phyloP scores from a whole-genome alignment of 2,797 vertebrate species.

The Chromobotia macracanthus region DNA sequence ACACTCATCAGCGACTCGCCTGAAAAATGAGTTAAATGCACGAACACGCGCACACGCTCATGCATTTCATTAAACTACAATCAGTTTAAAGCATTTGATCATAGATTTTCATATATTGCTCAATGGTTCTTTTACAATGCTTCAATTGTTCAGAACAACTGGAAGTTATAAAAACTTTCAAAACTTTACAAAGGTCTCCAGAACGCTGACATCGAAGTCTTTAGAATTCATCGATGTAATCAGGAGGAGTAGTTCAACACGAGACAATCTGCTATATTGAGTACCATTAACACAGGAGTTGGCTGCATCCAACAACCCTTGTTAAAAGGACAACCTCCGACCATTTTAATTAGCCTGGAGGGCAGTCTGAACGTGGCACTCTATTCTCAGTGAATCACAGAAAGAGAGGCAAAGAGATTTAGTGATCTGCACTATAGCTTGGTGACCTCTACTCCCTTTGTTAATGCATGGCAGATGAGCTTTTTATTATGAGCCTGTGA shows the following conservation, averaged over 20 bases:
- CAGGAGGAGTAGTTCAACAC: slow-evolving; percentile 68
- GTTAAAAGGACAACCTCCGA: slow-evolving; percentile 67
- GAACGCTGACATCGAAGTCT: slow-evolving; percentile 11
- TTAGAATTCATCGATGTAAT: slow-evolving; percentile 65
- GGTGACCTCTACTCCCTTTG: slow-evolving; percentile 80
- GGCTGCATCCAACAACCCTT: slow-evolving; percentile 69
- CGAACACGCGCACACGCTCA: slow-evolving; percentile 23
- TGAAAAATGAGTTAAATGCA: slow-evolving; percentile 35
- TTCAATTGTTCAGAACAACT: not conserved
- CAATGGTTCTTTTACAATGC: no score
- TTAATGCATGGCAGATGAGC: slow-evolving; percentile 69
- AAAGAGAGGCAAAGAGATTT: slow-evolving; percentile 78
- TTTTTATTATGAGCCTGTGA: slow-evolving; percentile 69
- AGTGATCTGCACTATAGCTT: slow-evolving; percentile 78
- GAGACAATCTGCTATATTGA: slow-evolving; percentile 74
- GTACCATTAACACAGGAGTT: slow-evolving; percentile 72
- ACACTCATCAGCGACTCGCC: slow-evolving; percentile 35
- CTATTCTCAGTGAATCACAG: slow-evolving; percentile 37
- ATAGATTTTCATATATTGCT: not conserved
- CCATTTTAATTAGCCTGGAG: slow-evolving; percentile 71
- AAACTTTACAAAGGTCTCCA: slow-evolving; percentile 3
- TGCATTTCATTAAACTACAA: slow-evolving; percentile 1
- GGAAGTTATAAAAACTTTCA: not conserved
- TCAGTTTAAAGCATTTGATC: not conserved
- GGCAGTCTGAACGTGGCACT: slow-evolving; percentile 66